A percentile compares a stretch with the other conserved stretches of the same genome.
These are phyloP conservation scores for Rhynchophorus ferrugineus DNA, from an alignment of 1,140 invertebrate genomes.

Conservation along the genomic window DNA sequence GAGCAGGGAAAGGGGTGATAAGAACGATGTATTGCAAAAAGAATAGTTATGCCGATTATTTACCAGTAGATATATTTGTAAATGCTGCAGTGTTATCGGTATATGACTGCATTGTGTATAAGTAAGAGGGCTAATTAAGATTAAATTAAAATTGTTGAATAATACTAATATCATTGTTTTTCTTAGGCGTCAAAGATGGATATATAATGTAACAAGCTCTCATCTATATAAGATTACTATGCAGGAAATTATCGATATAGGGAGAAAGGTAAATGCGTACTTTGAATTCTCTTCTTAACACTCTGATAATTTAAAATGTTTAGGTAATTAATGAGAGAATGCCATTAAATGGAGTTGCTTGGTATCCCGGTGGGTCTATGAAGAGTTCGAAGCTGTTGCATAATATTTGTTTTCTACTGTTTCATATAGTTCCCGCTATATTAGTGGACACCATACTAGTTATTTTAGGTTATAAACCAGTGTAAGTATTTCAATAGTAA, in stretches of 20 bases:
- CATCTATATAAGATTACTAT: constrained; percentile 74
- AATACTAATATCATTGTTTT: constrained; percentile 3
- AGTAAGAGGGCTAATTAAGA: too few species aligned
- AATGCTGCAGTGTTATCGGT: constrained; percentile 66
- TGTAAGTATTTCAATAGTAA: constrained; percentile 51
- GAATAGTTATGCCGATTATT: constrained; percentile 71
- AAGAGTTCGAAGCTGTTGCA: constrained; percentile 69
- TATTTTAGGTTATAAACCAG: constrained; percentile 70
- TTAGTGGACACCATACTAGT: constrained; percentile 68
- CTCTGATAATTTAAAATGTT: too few species aligned
- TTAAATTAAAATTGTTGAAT: too few species aligned
- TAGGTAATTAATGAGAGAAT: constrained; percentile 59
- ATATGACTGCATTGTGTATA: constrained; percentile 49
- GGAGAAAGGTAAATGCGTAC: constrained; percentile 47
- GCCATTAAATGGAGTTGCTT: constrained; percentile 71
- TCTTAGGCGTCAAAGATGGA: constrained; percentile 37
- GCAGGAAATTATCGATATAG: constrained; percentile 77
- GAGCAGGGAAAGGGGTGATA: constrained; percentile 77
- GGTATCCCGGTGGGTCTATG: constrained; percentile 86
- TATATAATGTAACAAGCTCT: constrained; percentile 65
- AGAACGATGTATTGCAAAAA: constrained; percentile 75
- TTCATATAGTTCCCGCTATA: constrained; percentile 79
- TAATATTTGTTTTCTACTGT: constrained; percentile 70
- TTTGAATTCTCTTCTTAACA: neutral
- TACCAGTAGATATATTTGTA: constrained; percentile 77